A percentile compares a stretch with the other conserved stretches of the same genome.
These are phyloP conservation scores for Diachasmimorpha longicaudata DNA, from an alignment of 1,140 invertebrate species.

Conservation along the genomic window DNA sequence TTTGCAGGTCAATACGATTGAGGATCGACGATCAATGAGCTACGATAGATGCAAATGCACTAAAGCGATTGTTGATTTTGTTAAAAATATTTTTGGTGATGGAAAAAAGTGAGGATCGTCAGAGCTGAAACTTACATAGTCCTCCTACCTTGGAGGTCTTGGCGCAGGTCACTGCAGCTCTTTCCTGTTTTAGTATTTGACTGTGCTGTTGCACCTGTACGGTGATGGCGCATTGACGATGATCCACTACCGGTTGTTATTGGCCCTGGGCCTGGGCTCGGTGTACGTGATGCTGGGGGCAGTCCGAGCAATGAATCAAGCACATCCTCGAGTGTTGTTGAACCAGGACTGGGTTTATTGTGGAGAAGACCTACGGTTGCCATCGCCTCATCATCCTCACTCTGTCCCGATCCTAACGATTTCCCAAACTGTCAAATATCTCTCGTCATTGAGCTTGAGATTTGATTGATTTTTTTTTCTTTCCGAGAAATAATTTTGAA, in stretches of 20 bases:
- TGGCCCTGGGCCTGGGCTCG: slow-evolving; percentile 70
- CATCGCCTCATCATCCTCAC: slow-evolving; percentile 55
- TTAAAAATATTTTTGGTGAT: slow-evolving; percentile 15
- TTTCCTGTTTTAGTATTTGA: slow-evolving; percentile 67
- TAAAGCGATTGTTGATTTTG: background rate
- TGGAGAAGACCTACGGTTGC: slow-evolving; percentile 55
- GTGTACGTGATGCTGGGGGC: slow-evolving; percentile 72
- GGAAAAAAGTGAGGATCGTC: slow-evolving; percentile 39
- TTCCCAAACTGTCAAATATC: slow-evolving; percentile 26
- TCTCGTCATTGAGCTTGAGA: background rate
- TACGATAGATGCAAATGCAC: background rate
- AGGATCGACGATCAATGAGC: slow-evolving; percentile 5
- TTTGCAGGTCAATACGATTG: slow-evolving; percentile 1
- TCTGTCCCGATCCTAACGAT: slow-evolving; percentile 54
- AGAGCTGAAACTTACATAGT: slow-evolving; percentile 75
- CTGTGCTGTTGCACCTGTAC: slow-evolving; percentile 28
- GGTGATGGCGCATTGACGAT: slow-evolving; percentile 51
- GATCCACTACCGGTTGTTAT: slow-evolving; percentile 62
- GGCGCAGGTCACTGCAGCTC: slow-evolving; percentile 69
- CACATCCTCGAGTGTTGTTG: slow-evolving; percentile 90
- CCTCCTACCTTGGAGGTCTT: slow-evolving; percentile 78
- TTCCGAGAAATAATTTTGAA: background rate
- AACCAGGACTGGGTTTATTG: slow-evolving; percentile 72
- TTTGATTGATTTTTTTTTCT: background rate
- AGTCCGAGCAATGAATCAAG: slow-evolving; percentile 88